Base-by-base conservation (phyloP, 2,888 invertebrate genomes). In the Nomada fucata region DNA sequence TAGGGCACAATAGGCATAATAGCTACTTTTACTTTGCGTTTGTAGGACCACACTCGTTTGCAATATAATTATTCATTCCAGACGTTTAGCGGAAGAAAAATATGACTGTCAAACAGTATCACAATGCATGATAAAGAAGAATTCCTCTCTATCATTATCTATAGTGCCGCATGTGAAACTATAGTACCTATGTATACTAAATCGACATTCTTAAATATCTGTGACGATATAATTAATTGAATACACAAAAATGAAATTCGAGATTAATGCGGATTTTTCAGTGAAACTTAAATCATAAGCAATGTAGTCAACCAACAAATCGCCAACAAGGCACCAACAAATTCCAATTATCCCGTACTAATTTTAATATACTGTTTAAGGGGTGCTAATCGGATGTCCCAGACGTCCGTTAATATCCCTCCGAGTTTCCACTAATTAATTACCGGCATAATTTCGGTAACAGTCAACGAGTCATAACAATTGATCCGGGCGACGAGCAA, bases 1-100 rank as follows among this genome's bases (percentile, higher is more conserved):
- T 67, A 76, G 11, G 71, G 61, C 36, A 42, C 72, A n/a, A n/a
- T n/a, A n/a, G n/a, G n/a, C n/a, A 57, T 68, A 72, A 78, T 80
- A 20, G 72, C 64, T 63, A 53, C 42, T 69, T 73, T 79, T 69
- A 52, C 50, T 69, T 73, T 69, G 13, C 7, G 59, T 67, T 50
- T 26, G 36, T 7, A 18, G 20, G n/a, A n/a, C 23, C 20, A 23
- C 10, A n/a, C 53, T 13, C 26, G 36, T 23, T 42, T 20, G 29
- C 15, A 11, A 29, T 36, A 11, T 10, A 18, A 13, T 65, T 59
- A 57, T 42, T 60, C 59, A 2, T 11, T 9, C 9, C 15, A 18
- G 23, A 47, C n/a, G 50, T 63, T 57, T 15, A 20, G n/a, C 20
- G 50, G 2, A 52, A n/a, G 15, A 42, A n/a, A 13, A 42, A 74